A percentile compares a stretch with the other conserved stretches of the same genome.
Conservation (phyloP, 64 coral and sea anemone genomes). For the Montipora sp. region DNA sequence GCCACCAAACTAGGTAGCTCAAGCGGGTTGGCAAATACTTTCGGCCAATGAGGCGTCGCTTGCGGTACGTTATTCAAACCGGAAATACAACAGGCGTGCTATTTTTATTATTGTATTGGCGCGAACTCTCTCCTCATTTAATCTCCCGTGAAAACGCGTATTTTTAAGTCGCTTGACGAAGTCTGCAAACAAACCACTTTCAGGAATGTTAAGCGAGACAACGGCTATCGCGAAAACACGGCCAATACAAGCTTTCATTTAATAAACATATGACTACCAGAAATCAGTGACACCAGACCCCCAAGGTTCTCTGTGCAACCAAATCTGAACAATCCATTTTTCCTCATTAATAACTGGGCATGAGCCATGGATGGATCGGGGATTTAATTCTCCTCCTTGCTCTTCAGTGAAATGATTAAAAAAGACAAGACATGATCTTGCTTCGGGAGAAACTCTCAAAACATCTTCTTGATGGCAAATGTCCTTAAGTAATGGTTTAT, state of each 20-base stretch:
- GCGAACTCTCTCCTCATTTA: too few relatives aligned
- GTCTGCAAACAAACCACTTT: too few relatives aligned
- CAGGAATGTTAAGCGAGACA: too few relatives aligned
- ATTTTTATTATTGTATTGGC: too few relatives aligned
- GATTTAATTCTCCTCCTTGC: conserved; percentile 60
- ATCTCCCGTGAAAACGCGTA: too few relatives aligned
- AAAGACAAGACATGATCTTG: conserved; percentile 74
- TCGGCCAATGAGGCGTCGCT: too few relatives aligned
- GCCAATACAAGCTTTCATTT: neutral
- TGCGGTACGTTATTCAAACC: too few relatives aligned
- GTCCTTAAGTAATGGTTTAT: conserved; percentile 67
- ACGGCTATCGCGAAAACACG: too few relatives aligned
- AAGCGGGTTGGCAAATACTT: too few relatives aligned
- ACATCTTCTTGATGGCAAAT: conserved; percentile 21
- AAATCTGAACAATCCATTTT: conserved; percentile 88
- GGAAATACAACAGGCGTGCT: too few relatives aligned
- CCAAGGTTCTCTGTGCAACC: conserved; percentile 75
- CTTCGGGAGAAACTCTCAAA: conserved; percentile 65
- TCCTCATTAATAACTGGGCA: conserved; percentile 76
- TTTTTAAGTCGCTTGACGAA: too few relatives aligned
- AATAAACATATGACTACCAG: conserved; percentile 38
- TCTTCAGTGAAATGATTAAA: conserved; percentile 55
- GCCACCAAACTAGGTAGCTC: too few relatives aligned
- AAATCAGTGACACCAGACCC: conserved; percentile 39
- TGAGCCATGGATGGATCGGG: conserved; percentile 77